Base-by-base conservation (phyloP, 2,797 vertebrate species). In the Falco rusticolus region DNA sequence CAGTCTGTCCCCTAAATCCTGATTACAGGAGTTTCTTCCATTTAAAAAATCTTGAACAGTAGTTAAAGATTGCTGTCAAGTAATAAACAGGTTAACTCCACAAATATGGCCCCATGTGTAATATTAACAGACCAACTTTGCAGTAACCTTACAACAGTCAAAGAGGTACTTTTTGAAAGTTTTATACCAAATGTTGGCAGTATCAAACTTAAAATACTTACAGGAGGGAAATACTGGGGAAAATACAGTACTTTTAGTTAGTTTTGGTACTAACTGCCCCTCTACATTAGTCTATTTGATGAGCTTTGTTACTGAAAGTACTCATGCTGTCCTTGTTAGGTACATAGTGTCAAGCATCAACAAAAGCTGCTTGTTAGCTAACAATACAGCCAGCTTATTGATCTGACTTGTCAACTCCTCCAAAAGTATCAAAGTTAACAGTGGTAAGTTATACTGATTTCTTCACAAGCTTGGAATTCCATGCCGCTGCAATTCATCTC, bases 91-190 rank as follows among this genome's bases (percentile, higher is more conserved):
- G 51, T 54, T 45, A 89, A 59, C 17, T 13, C 68, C 33, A 61
- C 29, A 72, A 54, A 43, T 54, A 51, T 0, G 3, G 11, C 6
- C 37, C 2, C 10, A 25, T 1, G 1, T 16, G 3, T 10, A 86
- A 9, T 22, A 85, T 31, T 48, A 68, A 47, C 15, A 81, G 31
- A 93, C 6, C 26, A 72, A 66, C 31, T 72, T 54, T 16, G 9
- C 28, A 51, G 19, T 33, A 63, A 18, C 18, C 24, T 43, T 59
- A 13, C 3, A 78, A 39, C 17, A 75, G 7, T 31, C 22, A 59
- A 61, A 39, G 6, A 48, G 6, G 7, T 47, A 13, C 21, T 15
- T 19, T 87, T 89, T 50, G 7, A 10, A 77, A 37, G 28, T 80
- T 87, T 69, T 19, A 54, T 15, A 63, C 24, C 7, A 15, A 39